Percentiles rank a stretch among this genome's conserved stretches.
These are phyloP conservation scores for Etheostoma cragini DNA, from an alignment of 2,113 vertebrate species.

Conservation along the genomic window DNA sequence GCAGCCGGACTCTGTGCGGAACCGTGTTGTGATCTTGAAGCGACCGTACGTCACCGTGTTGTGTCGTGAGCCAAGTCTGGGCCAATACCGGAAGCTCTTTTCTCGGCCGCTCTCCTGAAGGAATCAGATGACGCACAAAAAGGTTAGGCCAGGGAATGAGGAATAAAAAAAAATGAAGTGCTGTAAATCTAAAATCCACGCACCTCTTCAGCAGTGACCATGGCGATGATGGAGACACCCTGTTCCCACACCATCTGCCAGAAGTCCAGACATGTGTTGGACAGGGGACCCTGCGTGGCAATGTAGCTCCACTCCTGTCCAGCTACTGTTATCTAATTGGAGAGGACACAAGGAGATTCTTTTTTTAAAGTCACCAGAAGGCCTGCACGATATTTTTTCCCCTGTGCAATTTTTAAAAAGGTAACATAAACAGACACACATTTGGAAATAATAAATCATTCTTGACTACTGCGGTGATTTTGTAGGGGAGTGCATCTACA, in stretches of 20 bases:
- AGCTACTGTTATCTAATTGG: constrained; percentile 87
- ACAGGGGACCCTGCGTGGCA: constrained; percentile 93
- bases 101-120: constrained; percentile 93
- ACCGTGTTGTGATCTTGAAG: constrained; percentile 97
- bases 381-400: too few relatives aligned
- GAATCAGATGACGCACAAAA: neutral
- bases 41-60: constrained; percentile 95
- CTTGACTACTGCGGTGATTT: too few relatives aligned
- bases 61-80: constrained; percentile 94
- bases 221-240: constrained; percentile 94
- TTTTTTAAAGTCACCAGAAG: too few relatives aligned
- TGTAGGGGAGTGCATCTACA: too few relatives aligned
- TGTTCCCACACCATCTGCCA: constrained; percentile 99
- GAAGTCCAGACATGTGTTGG: constrained; percentile 95
- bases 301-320: constrained; percentile 97
- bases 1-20: constrained; percentile 97
- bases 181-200: constrained; percentile 8
- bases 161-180: neutral
- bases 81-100: constrained; percentile 98
- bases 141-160: neutral
- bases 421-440: too few relatives aligned
- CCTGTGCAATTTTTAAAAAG: too few relatives aligned
- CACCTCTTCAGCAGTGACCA: constrained; percentile 98
- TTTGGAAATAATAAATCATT: too few relatives aligned
- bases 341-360: neutral